Evolutionary conservation across 2,888 invertebrate genomes (phyloP), one percentile per base, ranked within the genome.

Genomic region (Mesochorus sp.): DNA sequence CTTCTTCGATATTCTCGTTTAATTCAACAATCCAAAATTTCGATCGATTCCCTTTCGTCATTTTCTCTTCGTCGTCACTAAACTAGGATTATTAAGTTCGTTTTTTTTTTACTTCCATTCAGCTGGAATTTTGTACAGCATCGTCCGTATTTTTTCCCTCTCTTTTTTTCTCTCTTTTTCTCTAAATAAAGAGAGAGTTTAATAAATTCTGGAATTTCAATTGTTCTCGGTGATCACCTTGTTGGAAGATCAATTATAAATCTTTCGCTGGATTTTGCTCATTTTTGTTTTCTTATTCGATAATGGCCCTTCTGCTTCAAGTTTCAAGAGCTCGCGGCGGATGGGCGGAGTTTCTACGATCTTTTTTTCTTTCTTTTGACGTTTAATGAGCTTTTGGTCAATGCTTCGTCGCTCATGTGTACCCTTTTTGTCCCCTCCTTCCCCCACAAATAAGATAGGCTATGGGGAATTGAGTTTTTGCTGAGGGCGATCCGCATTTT

Each of bases 141-240:
- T 26, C 57, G 19, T 61, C 51, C 6, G 49, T 21, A 8, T 5
- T 26, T 68, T 51, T n/a, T 59, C 10, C 17, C 8, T 39, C 47
- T 31, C 49, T n/a, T 12, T 39, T 5, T 49, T 10, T 68, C 3
- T 34, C 24, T 55, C 6, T 42, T 4, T 53, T 6, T 21, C 4
- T 67, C 14, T 34, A 28, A 10, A 31, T 53, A 39, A 55, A 39
- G 53, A 67, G 19, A 47, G 31, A 57, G n/a, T 31, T 34, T 19
- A 31, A 66, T 51, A 59, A 70, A 37, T 59, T 59, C 44, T 70
- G 75, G 57, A 78, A 75, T 70, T 62, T 77, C 70, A 28, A 51
- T 70, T 26, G 39, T 55, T 44, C 34, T 76, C 28, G 51, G 28
- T 59, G 42, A 34, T 21, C 51, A 24, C 3, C 42, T 34, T 44